Conservation (phyloP, 2,113 vertebrate species). For the Brachirus orientalis region DNA sequence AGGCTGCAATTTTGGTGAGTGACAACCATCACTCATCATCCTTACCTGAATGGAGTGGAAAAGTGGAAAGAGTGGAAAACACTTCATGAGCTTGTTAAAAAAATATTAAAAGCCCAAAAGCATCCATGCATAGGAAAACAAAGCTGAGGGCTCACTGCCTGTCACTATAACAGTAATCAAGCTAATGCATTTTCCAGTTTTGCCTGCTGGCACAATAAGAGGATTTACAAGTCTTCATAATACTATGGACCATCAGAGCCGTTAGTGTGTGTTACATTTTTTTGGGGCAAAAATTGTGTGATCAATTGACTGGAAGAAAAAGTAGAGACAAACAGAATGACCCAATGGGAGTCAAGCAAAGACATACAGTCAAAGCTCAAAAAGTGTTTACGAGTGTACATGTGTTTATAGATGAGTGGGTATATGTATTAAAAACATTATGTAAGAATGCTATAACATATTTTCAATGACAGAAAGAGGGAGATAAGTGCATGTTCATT, state of each 20-base stretch:
- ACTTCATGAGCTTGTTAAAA: slow-evolving; percentile 1
- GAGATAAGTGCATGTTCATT: slow-evolving; percentile 2
- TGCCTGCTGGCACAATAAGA: slow-evolving; percentile 62
- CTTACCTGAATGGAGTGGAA: background rate
- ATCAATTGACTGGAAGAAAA: background rate
- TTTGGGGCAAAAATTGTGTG: background rate
- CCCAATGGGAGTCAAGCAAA: background rate
- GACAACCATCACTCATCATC: background rate
- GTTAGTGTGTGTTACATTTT: background rate
- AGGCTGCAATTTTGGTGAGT: slow-evolving; percentile 3
- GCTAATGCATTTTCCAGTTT: slow-evolving; percentile 56
- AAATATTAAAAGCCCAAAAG: slow-evolving; percentile 28
- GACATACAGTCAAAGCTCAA: background rate
- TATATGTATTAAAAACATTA: background rate
- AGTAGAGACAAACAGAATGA: background rate
- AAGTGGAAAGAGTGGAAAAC: background rate
- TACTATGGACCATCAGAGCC: slow-evolving; percentile 11
- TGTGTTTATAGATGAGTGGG: background rate
- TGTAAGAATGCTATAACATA: slow-evolving; percentile 22
- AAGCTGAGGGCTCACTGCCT: slow-evolving; percentile 13
- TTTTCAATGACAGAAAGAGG: slow-evolving; percentile 13
- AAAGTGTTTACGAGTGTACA: background rate
- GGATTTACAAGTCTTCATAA: slow-evolving; percentile 63
- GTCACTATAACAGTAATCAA: slow-evolving; percentile 55
- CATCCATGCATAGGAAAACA: background rate